Conservation (phyloP, 2,113 vertebrate genomes). For the Protomyctophum bolini region DNA sequence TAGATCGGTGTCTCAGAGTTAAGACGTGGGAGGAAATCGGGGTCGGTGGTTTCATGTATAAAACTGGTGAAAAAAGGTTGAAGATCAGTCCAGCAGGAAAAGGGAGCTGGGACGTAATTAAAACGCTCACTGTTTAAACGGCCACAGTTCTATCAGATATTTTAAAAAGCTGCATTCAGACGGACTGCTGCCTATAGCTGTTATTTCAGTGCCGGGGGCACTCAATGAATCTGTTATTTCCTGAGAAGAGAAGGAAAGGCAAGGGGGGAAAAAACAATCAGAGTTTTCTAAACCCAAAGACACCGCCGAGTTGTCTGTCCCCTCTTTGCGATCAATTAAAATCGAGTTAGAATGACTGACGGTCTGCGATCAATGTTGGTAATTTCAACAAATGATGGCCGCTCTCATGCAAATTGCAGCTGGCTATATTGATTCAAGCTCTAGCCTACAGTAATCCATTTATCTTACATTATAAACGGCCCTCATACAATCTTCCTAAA, state of each 20-base stretch:
- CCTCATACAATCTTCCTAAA: slow-evolving; percentile 58
- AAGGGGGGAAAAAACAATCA: not conserved
- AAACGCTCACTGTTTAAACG: not conserved
- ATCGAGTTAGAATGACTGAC: slow-evolving; percentile 69
- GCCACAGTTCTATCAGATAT: not conserved
- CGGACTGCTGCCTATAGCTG: too few species aligned
- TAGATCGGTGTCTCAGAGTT: not conserved
- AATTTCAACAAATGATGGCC: slow-evolving; percentile 68
- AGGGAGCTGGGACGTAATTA: too few species aligned
- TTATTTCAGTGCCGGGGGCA: too few species aligned
- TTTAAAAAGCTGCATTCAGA: not conserved
- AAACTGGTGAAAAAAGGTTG: too few species aligned
- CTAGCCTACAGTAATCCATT: slow-evolving; percentile 62
- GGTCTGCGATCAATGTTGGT: slow-evolving; percentile 61
- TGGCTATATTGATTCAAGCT: slow-evolving; percentile 61
- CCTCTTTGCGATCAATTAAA: slow-evolving; percentile 60
- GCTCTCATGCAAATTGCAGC: slow-evolving; percentile 54
- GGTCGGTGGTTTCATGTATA: too few species aligned
- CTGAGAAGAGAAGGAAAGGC: not conserved
- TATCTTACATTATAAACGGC: slow-evolving; percentile 63
- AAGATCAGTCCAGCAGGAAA: too few species aligned
- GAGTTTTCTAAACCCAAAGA: slow-evolving; percentile 28
- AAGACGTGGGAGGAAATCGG: not conserved
- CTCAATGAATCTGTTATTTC: too few species aligned
- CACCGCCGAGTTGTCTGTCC: slow-evolving; percentile 40